Percentiles rank a stretch among this genome's conserved stretches.
Evolutionary conservation across 2,113 vertebrate species (phyloP).

Genomic region (Oreochromis niloticus): DNA sequence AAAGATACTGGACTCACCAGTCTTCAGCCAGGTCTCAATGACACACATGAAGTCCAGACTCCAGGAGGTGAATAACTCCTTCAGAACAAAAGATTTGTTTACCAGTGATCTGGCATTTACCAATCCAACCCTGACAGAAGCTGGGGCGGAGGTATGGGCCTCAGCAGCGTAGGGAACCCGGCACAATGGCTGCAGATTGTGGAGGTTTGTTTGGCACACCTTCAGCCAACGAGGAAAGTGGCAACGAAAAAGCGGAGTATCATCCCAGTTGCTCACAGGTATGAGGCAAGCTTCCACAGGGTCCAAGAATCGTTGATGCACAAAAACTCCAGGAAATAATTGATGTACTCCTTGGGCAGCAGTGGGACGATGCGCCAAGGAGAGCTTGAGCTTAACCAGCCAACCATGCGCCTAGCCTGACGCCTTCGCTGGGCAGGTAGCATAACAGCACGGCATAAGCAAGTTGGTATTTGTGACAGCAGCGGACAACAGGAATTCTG

Average conservation of each 20-base stretch:
- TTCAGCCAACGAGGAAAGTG: background rate
- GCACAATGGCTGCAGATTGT: background rate
- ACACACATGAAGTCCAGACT: background rate
- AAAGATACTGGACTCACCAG: background rate
- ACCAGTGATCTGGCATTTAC: background rate
- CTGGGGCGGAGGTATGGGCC: background rate
- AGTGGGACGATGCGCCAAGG: no score
- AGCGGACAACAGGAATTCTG: no score
- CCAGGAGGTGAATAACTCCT: background rate
- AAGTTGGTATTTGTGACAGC: no score
- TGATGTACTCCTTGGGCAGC: no score
- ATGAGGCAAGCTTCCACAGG: background rate
- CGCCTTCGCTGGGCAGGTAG: no score
- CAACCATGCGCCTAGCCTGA: no score
- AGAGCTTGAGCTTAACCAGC: no score
- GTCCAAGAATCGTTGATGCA: fast-evolving
- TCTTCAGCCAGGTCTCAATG: background rate
- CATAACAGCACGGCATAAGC: no score
- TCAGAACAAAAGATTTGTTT: background rate
- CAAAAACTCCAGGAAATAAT: no score
- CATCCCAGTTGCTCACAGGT: background rate
- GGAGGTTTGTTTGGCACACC: background rate
- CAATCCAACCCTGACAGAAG: background rate
- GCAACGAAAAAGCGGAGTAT: fast-evolving
- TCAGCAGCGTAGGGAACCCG: background rate